phyloP scores from a whole-genome alignment of 2,888 invertebrate genomes.

The Choreutis nemorana region DNA sequence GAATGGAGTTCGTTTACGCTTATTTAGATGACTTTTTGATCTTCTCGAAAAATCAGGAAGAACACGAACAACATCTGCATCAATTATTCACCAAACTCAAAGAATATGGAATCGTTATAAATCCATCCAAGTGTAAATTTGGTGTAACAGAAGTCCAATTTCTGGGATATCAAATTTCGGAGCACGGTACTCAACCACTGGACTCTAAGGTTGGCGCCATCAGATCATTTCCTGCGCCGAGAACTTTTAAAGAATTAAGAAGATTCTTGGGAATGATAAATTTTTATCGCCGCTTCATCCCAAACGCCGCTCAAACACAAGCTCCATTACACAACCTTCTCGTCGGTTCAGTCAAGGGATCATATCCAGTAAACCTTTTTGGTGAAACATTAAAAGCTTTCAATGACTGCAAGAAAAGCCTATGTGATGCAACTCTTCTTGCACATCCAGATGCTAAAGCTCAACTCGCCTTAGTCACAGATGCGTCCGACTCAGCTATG shows the following conservation, averaged over 20 bases:
- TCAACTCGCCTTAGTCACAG: slow-evolving; percentile 5
- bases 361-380: slow-evolving; percentile 6
- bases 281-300: slow-evolving; percentile 4
- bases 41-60: slow-evolving; percentile 1
- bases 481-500: slow-evolving; percentile 5
- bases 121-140: slow-evolving; percentile 7
- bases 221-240: slow-evolving; percentile 4
- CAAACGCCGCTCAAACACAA: not conserved
- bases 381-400: slow-evolving; percentile 5
- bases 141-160: slow-evolving; percentile 7
- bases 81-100: slow-evolving; percentile 4
- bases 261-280: slow-evolving; percentile 1
- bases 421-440: slow-evolving; percentile 4
- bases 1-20: slow-evolving; percentile 1
- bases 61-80: slow-evolving; percentile 7
- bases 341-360: no score
- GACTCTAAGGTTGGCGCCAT: slow-evolving; percentile 5
- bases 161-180: slow-evolving; percentile 6
- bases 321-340: not conserved
- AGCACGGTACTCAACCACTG: slow-evolving; percentile 4
- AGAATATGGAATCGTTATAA: slow-evolving; percentile 7
- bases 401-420: slow-evolving; percentile 6
- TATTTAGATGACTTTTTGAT: slow-evolving; percentile 8
- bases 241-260: slow-evolving; percentile 4
- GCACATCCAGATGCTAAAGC: slow-evolving; percentile 4